phyloP scores from a whole-genome alignment of 2,113 vertebrate genomes.

The Scophthalmus maximus region DNA sequence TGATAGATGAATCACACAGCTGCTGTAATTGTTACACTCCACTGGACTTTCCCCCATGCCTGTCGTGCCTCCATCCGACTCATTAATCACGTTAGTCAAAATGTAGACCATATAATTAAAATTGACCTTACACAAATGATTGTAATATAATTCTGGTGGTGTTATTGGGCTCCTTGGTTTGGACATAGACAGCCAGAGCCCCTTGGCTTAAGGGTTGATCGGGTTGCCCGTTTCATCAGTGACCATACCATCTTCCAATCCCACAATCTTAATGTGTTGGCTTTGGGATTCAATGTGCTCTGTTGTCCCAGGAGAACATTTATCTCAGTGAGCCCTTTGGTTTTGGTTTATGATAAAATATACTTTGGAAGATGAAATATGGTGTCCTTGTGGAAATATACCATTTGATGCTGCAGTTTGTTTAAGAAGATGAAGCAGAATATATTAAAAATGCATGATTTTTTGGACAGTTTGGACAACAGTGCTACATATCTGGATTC shows the following conservation, averaged over 20 bases:
- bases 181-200: neutral
- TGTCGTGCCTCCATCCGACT: too few species aligned
- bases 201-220: neutral
- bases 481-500: neutral
- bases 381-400: neutral
- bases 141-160: too few species aligned
- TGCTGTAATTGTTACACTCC: neutral
- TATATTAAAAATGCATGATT: neutral
- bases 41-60: too few species aligned
- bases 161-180: neutral
- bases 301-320: too few species aligned
- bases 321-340: too few species aligned
- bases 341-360: neutral
- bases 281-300: neutral
- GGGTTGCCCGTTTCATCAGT: neutral
- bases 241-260: neutral
- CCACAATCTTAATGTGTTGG: neutral
- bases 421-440: neutral
- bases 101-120: too few species aligned
- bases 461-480: neutral
- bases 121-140: too few species aligned
- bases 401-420: neutral
- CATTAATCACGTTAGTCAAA: too few species aligned
- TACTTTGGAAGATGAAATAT: neutral
- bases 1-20: conserved; percentile 8